Conservation (phyloP, 1,140 invertebrate species). For the Procambarus clarkii region DNA sequence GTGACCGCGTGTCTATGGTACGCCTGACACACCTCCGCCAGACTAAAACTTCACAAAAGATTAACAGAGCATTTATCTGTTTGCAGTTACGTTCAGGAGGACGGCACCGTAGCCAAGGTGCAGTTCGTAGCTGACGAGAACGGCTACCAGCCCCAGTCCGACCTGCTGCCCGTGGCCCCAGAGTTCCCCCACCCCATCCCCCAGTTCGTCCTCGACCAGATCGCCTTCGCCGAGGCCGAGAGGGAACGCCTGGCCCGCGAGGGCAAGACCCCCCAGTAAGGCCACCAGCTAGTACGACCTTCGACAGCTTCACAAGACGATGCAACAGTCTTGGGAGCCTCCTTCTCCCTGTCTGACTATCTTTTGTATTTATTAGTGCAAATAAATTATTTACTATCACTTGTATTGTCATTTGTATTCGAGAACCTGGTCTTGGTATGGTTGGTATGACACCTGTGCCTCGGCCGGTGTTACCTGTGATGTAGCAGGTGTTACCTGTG, state of each 20-base stretch:
- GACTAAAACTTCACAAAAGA: no score
- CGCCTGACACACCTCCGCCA: no score
- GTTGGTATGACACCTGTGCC: no score
- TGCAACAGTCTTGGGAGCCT: no score
- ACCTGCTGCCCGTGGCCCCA: constrained; percentile 35
- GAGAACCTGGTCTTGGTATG: no score
- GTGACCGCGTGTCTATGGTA: no score
- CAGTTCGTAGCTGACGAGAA: constrained; percentile 18
- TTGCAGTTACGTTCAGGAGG: not conserved
- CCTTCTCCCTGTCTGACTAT: not conserved
- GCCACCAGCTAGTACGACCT: no score
- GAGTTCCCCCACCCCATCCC: constrained; percentile 41
- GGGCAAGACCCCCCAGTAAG: not conserved
- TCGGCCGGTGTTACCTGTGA: no score
- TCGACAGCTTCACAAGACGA: no score
- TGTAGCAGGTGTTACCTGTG: no score
- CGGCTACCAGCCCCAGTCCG: constrained; percentile 33
- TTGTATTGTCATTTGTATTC: no score
- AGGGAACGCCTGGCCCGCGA: not conserved
- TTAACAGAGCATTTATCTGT: no score
- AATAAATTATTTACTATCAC: not conserved
- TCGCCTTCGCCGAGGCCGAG: constrained; percentile 15
- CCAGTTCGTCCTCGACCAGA: constrained; percentile 30
- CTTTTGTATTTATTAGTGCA: not conserved
- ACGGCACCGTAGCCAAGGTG: constrained; percentile 20